Percentiles rank a stretch among this genome's conserved stretches.
Evolutionary conservation across 2,113 vertebrate genomes (phyloP).

Genomic region (Menura novaehollandiae): DNA sequence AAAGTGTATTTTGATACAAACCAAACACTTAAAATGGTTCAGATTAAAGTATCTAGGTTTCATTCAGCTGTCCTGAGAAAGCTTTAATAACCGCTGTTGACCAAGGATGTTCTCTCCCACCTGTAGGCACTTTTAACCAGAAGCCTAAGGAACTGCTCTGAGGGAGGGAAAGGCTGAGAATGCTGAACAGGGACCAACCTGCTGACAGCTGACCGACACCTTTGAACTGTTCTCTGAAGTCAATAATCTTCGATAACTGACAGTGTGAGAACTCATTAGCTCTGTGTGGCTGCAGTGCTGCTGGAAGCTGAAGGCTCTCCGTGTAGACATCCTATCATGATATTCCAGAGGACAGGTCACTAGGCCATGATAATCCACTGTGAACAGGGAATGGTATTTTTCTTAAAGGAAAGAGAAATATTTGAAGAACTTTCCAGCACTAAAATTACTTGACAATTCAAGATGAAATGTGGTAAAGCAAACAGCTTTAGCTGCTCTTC

Average conservation of each 20-base stretch:
- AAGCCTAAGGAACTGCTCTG: neutral
- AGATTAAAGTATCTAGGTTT: neutral
- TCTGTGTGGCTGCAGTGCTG: neutral
- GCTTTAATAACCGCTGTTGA: neutral
- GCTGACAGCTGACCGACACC: neutral
- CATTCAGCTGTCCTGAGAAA: neutral
- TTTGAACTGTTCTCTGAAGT: neutral
- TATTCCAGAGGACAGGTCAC: neutral
- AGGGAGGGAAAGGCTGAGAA: neutral
- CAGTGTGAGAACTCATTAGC: accelerated
- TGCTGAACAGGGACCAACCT: neutral
- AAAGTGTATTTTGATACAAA: neutral
- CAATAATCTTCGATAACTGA: neutral
- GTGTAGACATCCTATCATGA: no score
- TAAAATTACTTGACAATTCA: neutral
- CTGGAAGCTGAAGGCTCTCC: neutral
- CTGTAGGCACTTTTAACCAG: neutral
- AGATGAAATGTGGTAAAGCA: neutral
- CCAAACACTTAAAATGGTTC: neutral
- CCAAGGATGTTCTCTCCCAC: neutral
- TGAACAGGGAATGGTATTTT: neutral
- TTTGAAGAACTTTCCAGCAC: neutral
- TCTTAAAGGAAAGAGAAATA: neutral
- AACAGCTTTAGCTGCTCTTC: neutral
- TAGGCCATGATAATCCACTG: neutral